A percentile compares a stretch with the other conserved stretches of the same genome.
Evolutionary conservation across 2,797 vertebrate species (phyloP).

Genomic region (Poeciliopsis presidionis): DNA sequence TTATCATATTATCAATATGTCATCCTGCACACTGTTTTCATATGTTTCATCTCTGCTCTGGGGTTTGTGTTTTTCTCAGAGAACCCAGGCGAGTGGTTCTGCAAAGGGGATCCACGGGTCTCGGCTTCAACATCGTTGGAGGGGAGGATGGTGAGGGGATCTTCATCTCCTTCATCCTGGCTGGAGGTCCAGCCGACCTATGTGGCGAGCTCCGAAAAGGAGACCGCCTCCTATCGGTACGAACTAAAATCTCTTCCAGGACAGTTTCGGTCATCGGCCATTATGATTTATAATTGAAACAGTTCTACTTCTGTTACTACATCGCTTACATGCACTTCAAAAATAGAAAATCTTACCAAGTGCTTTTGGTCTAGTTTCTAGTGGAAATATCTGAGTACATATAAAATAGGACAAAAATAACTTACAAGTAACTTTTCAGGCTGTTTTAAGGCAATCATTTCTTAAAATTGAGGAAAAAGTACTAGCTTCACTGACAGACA

Average conservation of each 20-base stretch:
- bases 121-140: constrained; percentile 98
- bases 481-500: no score
- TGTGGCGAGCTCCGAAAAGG: constrained; percentile 95
- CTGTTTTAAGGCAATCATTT: no score
- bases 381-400: no score
- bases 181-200: constrained; percentile 95
- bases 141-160: constrained; percentile 98
- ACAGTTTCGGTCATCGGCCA: not conserved
- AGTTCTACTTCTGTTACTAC: not conserved
- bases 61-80: constrained; percentile 58
- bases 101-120: constrained; percentile 93
- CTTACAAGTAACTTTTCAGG: no score
- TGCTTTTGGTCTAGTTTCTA: not conserved
- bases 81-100: constrained; percentile 94
- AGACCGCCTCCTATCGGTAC: constrained; percentile 95
- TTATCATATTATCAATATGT: not conserved
- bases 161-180: constrained; percentile 98
- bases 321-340: no score
- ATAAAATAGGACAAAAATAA: no score
- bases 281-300: not conserved
- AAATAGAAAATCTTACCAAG: not conserved
- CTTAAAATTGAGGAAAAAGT: no score
- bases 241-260: constrained; percentile 28
- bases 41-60: not conserved
- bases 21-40: not conserved